Conservation (phyloP, 2,888 invertebrate genomes). For the Cosmia pyralina region DNA sequence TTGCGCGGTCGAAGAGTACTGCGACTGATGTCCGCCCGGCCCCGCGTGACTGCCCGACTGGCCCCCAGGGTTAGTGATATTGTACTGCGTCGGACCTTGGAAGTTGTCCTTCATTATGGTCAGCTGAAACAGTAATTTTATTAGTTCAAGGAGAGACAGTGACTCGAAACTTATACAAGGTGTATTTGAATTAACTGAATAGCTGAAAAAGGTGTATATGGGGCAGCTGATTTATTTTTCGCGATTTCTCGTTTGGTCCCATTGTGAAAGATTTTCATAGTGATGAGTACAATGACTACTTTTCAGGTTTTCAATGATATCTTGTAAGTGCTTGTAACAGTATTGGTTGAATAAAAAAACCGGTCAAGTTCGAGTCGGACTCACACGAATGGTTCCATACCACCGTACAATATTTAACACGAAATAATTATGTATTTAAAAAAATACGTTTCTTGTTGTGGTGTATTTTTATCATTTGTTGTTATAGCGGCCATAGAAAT, state of each 20-base stretch:
- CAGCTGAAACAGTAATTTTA: constrained; percentile 68
- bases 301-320: background rate
- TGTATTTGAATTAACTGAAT: background rate
- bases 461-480: no score
- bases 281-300: no score
- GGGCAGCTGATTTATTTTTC: background rate
- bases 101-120: constrained; percentile 83
- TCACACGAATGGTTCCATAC: no score
- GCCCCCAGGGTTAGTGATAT: constrained; percentile 54
- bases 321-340: no score
- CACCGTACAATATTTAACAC: no score
- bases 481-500: no score
- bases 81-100: constrained; percentile 77
- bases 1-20: constrained; percentile 39
- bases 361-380: no score
- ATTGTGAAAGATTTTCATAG: background rate
- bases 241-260: background rate
- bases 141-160: background rate
- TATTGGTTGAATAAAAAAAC: no score
- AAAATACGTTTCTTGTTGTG: no score
- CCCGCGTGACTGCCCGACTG: constrained; percentile 23
- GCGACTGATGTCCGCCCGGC: constrained; percentile 27
- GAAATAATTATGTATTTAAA: no score
- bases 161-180: background rate
- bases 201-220: background rate